Conservation (phyloP, 1,140 invertebrate species). For the Archivesica marissinica region DNA sequence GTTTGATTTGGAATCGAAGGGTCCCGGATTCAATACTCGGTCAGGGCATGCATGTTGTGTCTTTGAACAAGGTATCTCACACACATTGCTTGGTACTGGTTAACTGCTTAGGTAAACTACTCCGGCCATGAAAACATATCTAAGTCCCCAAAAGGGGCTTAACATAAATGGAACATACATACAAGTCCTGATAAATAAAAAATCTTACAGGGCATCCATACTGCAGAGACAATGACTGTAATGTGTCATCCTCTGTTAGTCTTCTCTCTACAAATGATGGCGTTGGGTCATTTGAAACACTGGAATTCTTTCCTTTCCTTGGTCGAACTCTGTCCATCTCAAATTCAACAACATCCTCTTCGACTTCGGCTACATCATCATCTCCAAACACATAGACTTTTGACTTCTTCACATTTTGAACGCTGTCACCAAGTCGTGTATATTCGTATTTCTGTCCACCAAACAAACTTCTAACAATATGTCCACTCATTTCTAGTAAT, state of each 20-base stretch:
- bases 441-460: constrained; percentile 32
- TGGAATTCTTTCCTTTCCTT: constrained; percentile 22
- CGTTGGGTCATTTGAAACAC: neutral
- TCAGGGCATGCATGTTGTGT: no score
- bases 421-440: constrained; percentile 18
- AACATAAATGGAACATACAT: no score
- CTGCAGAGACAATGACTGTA: constrained; percentile 74
- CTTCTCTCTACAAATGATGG: constrained; percentile 69
- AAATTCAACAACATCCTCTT: constrained; percentile 63
- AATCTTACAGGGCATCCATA: constrained; percentile 76
- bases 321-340: constrained; percentile 71
- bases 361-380: constrained; percentile 65
- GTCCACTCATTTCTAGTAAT: constrained; percentile 19
- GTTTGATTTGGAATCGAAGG: no score
- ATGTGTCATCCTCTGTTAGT: constrained; percentile 71
- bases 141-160: no score
- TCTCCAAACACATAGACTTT: constrained; percentile 76
- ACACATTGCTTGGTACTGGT: no score
- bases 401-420: constrained; percentile 74
- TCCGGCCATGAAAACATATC: no score
- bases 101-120: no score
- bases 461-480: constrained; percentile 37
- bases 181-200: no score
- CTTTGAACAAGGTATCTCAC: no score
- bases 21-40: no score